These are phyloP conservation scores for Calonectris borealis DNA, from an alignment of 2,113 vertebrate genomes.

Conservation along the genomic window DNA sequence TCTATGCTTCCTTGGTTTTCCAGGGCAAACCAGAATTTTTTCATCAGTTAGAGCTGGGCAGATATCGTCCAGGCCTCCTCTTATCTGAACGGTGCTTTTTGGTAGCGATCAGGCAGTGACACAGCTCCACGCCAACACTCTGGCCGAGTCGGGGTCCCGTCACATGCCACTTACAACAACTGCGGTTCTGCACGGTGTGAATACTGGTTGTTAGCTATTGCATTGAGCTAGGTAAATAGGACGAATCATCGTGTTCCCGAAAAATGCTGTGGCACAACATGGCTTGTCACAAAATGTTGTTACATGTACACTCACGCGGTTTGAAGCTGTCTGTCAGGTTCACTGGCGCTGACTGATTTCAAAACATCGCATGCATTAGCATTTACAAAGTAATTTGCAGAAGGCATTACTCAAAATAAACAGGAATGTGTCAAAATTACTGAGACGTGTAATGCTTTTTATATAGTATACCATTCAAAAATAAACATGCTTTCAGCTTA, in stretches of 20 bases:
- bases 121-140: not conserved
- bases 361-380: not conserved
- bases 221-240: not conserved
- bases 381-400: constrained; percentile 1
- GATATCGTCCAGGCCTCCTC: not conserved
- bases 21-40: not conserved
- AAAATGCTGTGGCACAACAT: not conserved
- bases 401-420: constrained; percentile 7
- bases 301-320: not conserved
- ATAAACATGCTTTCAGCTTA: not conserved
- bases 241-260: not conserved
- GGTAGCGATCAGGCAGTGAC: not conserved
- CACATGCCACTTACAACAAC: not conserved
- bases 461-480: not conserved
- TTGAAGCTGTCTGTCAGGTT: not conserved
- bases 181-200: not conserved
- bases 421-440: not conserved
- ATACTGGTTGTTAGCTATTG: not conserved
- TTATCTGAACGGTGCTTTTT: not conserved
- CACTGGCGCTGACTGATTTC: not conserved
- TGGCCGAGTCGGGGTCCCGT: not conserved
- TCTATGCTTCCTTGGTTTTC: not conserved
- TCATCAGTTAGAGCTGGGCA: not conserved
- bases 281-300: not conserved
- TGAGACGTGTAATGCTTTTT: not conserved